Evolutionary conservation across 92 coral and sea anemone genomes (phyloP), one percentile per base, ranked within the genome.

Genomic region (Actinernus sp.): DNA sequence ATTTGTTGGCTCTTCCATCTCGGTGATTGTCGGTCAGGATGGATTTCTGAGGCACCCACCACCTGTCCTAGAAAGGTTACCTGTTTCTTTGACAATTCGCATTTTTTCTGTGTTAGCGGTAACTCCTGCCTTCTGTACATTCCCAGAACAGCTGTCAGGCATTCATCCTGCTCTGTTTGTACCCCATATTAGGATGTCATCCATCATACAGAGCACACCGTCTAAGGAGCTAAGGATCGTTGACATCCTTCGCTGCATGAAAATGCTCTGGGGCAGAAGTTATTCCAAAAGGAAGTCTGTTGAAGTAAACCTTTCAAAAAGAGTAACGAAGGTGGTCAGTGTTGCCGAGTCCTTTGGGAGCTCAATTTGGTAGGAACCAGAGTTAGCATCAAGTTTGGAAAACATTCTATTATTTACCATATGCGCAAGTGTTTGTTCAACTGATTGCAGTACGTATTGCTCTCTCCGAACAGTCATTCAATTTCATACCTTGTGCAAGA

Each of bases 391-490:
- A 10, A 78, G 80, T 44, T 62, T 74, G 61, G 53, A 48, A 62
- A 47, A 74, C 20, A 75, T 69, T 8, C 69, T 29, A 8, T 68
- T 74, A 46, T 31, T 71, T 23, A 66, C 78, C 1, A 71, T 63
- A 55, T 55, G 64, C 30, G 76, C 88, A 34, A 81, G 76, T 21
- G 88, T 81, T 31, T 58, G 70, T 48, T 72, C 87, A 16, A 72
- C 75, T 11, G 74, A 70, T 34, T 81, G 75, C 73, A 70, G 44
- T 6, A 49, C 49, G 64, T 74, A 64, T 68, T 44, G 50, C 62
- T 73, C 64, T 29, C 72, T 39, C 11, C 64, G 49, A 63, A 55
- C 54, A n/a, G n/a, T n/a, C n/a, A n/a, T n/a, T n/a, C n/a, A n/a
- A n/a, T n/a, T n/a, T n/a, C n/a, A n/a, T n/a, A n/a, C n/a, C n/a